Percentiles rank a stretch among this genome's conserved stretches.
Conservation (phyloP, 2,113 vertebrate genomes). For the Penelope pileata region DNA sequence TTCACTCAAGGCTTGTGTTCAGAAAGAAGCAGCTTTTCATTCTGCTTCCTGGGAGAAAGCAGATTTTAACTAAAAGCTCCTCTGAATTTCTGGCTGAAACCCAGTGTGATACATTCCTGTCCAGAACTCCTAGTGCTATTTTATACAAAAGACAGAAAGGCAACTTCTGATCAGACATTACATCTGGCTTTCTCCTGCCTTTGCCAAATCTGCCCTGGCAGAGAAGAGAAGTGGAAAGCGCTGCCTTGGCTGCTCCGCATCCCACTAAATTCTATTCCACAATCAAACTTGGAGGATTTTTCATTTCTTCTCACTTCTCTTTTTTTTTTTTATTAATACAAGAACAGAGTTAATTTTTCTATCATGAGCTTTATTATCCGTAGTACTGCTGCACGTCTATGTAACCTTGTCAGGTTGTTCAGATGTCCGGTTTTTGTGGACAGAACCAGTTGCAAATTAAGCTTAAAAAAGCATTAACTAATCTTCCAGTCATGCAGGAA, state of each 20-base stretch:
- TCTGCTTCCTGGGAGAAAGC: constrained; percentile 16
- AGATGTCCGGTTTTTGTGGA: not conserved
- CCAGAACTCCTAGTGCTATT: not conserved
- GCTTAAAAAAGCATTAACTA: not conserved
- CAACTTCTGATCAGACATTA: not conserved
- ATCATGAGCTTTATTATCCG: accelerated
- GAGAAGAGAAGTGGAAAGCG: not conserved
- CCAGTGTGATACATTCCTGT: not conserved
- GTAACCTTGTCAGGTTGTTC: not conserved
- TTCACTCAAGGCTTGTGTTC: not conserved
- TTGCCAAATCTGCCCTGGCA: not conserved
- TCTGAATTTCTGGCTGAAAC: not conserved
- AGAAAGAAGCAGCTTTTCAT: not conserved
- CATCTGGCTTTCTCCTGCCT: not conserved
- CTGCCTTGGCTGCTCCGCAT: not conserved
- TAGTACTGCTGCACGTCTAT: not conserved
- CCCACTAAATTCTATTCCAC: not conserved
- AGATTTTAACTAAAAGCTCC: not conserved
- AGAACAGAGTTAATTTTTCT: not conserved
- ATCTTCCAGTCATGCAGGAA: not conserved
- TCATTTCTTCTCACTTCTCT: not conserved
- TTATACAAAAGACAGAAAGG: not conserved
- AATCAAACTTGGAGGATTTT: not conserved
- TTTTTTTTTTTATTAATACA: not conserved
- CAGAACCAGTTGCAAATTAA: not conserved